phyloP scores from a whole-genome alignment of 2,888 invertebrate genomes.

The Drosophila mulleri region DNA sequence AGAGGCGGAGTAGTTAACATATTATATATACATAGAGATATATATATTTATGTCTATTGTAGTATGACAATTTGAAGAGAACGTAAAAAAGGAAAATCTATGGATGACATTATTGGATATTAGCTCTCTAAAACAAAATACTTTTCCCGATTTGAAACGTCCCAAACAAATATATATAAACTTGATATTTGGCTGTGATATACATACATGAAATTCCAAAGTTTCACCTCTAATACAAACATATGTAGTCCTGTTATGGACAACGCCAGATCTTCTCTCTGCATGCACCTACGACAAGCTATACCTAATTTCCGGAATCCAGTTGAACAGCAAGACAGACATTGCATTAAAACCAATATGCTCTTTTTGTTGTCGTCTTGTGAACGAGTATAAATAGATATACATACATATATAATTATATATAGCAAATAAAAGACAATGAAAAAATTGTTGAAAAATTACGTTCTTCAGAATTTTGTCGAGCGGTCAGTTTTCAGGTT shows the following conservation, averaged over 20 bases:
- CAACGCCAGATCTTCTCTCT: background rate
- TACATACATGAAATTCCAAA: background rate
- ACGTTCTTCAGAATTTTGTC: slow-evolving; percentile 49
- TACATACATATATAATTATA: background rate
- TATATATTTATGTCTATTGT: too few relatives aligned
- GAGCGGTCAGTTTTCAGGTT: slow-evolving; percentile 22
- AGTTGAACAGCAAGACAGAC: background rate
- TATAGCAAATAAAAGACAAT: slow-evolving; percentile 54
- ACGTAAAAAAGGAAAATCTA: too few relatives aligned
- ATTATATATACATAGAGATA: too few relatives aligned
- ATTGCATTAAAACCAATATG: background rate
- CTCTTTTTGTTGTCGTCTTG: background rate
- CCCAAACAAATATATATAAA: too few relatives aligned
- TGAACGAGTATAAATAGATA: background rate
- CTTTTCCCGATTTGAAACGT: too few relatives aligned
- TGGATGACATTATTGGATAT: too few relatives aligned
- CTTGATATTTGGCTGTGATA: background rate
- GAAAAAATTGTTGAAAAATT: slow-evolving; percentile 49
- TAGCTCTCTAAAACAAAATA: too few relatives aligned
- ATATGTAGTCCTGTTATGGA: too few relatives aligned
- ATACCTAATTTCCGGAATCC: too few relatives aligned
- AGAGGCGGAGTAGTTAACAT: too few relatives aligned
- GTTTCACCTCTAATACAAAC: background rate
- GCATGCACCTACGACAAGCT: background rate
- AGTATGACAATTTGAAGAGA: too few relatives aligned